Evolutionary conservation across 2,797 vertebrate genomes (phyloP).

Genomic region (Gymnopithys bicolor): DNA sequence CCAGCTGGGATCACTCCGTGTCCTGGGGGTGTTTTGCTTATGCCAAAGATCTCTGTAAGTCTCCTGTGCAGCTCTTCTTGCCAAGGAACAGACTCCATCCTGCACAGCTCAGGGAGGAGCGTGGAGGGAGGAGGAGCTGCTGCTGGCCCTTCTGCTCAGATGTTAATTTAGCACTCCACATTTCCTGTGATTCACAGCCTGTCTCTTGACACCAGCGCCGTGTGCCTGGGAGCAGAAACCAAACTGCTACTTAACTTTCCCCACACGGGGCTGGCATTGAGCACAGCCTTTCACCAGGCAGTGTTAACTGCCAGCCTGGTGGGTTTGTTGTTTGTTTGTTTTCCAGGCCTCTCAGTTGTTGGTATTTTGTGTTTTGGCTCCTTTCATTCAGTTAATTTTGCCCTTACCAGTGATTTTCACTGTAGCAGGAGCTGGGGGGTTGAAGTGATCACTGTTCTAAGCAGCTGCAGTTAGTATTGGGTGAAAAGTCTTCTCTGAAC

Average conservation of each 20-base stretch:
- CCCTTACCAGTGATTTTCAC: not conserved
- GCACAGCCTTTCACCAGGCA: not conserved
- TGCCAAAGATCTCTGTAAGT: not conserved
- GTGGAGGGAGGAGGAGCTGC: not conserved
- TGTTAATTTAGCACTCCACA: constrained; percentile 29
- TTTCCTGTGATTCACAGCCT: constrained; percentile 44
- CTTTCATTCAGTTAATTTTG: not conserved
- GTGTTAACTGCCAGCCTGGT: not conserved
- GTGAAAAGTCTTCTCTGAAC: not conserved
- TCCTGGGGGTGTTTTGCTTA: not conserved
- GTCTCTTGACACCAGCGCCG: not conserved
- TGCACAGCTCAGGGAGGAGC: not conserved
- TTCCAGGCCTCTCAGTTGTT: not conserved
- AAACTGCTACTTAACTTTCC: not conserved
- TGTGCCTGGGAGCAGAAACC: not conserved
- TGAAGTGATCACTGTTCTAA: not conserved
- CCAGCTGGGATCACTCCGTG: not conserved
- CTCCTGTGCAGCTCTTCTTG: not conserved
- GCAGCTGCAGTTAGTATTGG: not conserved
- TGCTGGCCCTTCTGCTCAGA: not conserved
- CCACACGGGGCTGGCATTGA: not conserved
- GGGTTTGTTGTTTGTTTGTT: not conserved
- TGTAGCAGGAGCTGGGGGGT: not conserved
- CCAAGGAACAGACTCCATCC: not conserved
- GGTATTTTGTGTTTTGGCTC: not conserved